phyloP scores from a whole-genome alignment of 2,888 invertebrate genomes.

The Mimumesa dahlbomi region DNA sequence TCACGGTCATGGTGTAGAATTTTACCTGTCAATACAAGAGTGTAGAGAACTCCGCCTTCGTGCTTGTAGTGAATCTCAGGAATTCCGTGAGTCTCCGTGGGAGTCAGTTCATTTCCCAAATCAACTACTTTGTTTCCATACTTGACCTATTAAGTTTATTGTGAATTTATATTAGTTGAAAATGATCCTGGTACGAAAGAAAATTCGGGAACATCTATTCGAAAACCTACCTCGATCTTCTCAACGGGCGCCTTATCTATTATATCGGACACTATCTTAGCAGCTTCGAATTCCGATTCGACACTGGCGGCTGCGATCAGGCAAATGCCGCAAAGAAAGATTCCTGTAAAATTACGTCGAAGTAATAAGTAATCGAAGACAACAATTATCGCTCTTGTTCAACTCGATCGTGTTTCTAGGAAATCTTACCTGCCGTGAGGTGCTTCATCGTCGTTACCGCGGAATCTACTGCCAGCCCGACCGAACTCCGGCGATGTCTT shows the following conservation, averaged over 20 bases:
- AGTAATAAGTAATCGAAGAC: no score
- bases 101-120: constrained; percentile 75
- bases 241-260: constrained; percentile 72
- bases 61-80: constrained; percentile 78
- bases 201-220: neutral
- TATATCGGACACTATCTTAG: constrained; percentile 76
- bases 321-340: constrained; percentile 63
- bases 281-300: constrained; percentile 69
- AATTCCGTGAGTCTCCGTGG: constrained; percentile 72
- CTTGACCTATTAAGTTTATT: constrained; percentile 67
- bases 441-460: neutral
- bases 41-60: constrained; percentile 78
- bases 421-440: neutral
- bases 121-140: constrained; percentile 73
- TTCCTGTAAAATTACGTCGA: constrained; percentile 60
- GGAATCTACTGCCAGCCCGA: no score
- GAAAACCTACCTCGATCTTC: constrained; percentile 71
- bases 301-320: constrained; percentile 69
- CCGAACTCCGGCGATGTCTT: no score
- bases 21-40: constrained; percentile 76
- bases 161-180: neutral
- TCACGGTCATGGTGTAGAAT: no score
- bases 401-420: neutral
- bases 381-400: neutral
- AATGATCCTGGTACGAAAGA: neutral